A percentile compares a stretch with the other conserved stretches of the same genome.
These are phyloP conservation scores for Hafferia zeledoni DNA, from an alignment of 2,797 vertebrate genomes.

Conservation along the genomic window DNA sequence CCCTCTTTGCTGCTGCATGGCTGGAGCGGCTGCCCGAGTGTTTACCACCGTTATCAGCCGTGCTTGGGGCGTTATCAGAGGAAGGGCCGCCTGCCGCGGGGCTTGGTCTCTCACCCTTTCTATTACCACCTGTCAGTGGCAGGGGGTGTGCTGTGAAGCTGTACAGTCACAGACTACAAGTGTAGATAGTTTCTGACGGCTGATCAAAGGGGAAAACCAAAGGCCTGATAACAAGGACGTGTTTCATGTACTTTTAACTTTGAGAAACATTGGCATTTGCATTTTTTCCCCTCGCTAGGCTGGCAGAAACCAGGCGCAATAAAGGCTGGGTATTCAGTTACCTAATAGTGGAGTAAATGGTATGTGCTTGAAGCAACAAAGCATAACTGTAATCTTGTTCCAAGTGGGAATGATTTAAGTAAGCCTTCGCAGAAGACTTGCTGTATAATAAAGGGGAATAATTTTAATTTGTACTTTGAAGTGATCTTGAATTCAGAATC, in stretches of 20 bases:
- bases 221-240: conserved; percentile 83
- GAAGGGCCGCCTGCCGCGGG: conserved; percentile 82
- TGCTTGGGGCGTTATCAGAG: conserved; percentile 84
- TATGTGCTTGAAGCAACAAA: conserved; percentile 78
- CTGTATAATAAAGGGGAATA: conserved; percentile 67
- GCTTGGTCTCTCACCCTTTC: conserved; percentile 85
- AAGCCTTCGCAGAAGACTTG: conserved; percentile 70
- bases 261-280: conserved; percentile 77
- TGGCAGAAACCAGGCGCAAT: conserved; percentile 77
- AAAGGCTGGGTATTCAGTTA: conserved; percentile 75
- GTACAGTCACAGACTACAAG: conserved; percentile 78
- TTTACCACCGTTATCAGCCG: conserved; percentile 87
- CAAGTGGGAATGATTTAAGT: conserved; percentile 71
- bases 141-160: conserved; percentile 85
- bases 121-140: conserved; percentile 90
- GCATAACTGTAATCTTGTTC: conserved; percentile 75
- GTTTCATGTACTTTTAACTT: conserved; percentile 84
- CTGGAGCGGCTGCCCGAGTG: conserved; percentile 74
- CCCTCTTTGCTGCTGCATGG: conserved; percentile 84
- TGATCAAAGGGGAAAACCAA: conserved; percentile 87
- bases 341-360: conserved; percentile 74
- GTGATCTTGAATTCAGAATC: conserved; percentile 67
- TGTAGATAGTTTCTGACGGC: conserved; percentile 86
- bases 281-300: conserved; percentile 69
- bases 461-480: conserved; percentile 77